Evolutionary conservation across 2,797 vertebrate genomes (phyloP).

Genomic region (Pangasius macronema): DNA sequence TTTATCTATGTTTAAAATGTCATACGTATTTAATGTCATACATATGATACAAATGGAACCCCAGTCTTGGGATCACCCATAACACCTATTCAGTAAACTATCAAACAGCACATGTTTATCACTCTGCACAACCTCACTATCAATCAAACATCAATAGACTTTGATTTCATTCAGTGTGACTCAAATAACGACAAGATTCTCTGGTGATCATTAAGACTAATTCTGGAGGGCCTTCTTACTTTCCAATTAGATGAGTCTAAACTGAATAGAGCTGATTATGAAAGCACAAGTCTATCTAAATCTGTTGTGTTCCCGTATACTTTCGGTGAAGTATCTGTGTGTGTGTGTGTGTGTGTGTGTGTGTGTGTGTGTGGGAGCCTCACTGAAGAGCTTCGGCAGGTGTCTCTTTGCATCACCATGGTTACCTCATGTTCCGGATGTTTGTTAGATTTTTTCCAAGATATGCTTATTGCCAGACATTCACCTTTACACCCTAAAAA

Average conservation of each 20-base stretch:
- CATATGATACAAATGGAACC: background rate
- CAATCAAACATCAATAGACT: conserved; percentile 15
- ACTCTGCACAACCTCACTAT: background rate
- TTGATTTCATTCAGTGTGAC: conserved; percentile 6
- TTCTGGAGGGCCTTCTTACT: conserved; percentile 12
- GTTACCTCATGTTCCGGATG: conserved; percentile 37
- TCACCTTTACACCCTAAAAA: conserved; percentile 52
- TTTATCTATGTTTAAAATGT: background rate
- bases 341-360: no score
- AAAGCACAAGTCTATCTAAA: conserved; percentile 4
- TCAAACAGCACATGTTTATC: conserved; percentile 12
- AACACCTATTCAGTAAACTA: background rate
- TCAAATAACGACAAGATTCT: background rate
- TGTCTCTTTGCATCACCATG: conserved; percentile 40
- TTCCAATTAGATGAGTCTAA: conserved; percentile 23
- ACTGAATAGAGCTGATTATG: conserved; percentile 35
- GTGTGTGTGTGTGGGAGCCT: no score
- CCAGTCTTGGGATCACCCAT: background rate
- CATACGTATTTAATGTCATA: no score
- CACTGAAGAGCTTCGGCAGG: background rate
- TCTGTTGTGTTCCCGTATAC: no score
- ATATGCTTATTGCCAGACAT: conserved; percentile 14
- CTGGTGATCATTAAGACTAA: background rate
- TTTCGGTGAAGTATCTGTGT: no score
- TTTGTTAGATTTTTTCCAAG: background rate